phyloP scores from a whole-genome alignment of 2,888 invertebrate genomes.

The Caenorhabditis zanzibari region DNA sequence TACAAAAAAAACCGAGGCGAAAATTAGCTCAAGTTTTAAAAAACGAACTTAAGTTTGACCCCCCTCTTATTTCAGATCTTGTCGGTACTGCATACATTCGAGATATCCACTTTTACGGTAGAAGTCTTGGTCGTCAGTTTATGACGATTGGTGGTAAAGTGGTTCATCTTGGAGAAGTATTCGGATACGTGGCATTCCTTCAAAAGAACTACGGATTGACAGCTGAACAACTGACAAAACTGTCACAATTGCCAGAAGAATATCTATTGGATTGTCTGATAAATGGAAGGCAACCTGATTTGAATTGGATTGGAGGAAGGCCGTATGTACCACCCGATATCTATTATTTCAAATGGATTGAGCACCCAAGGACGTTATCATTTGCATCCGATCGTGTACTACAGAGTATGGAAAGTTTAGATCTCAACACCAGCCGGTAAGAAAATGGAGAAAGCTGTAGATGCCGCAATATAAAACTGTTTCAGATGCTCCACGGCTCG shows the following conservation, averaged over 20 bases:
- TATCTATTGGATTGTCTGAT: constrained; percentile 83
- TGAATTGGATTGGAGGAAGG: constrained; percentile 82
- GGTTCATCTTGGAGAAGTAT: constrained; percentile 83
- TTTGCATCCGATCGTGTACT: constrained; percentile 82
- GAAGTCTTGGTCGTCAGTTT: constrained; percentile 82
- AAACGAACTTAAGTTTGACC: too few relatives aligned
- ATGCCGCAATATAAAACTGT: not conserved
- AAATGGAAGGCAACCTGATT: constrained; percentile 82
- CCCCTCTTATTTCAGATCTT: constrained; percentile 77
- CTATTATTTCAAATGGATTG: constrained; percentile 84
- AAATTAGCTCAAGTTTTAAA: too few relatives aligned
- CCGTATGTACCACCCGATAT: constrained; percentile 83
- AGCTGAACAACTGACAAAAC: constrained; percentile 83
- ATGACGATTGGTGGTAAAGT: constrained; percentile 83
- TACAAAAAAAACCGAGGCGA: too few relatives aligned
- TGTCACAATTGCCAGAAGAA: constrained; percentile 83
- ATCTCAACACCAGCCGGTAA: constrained; percentile 80
- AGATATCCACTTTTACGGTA: constrained; percentile 84
- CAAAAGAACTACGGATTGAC: constrained; percentile 84
- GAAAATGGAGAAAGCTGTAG: not conserved
- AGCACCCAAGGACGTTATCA: constrained; percentile 83
- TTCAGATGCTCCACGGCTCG: constrained; percentile 81
- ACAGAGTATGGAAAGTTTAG: constrained; percentile 83
- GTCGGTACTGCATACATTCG: constrained; percentile 83
- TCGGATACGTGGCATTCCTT: constrained; percentile 83